These are phyloP conservation scores for Drosophila busckii DNA, from an alignment of 1,140 invertebrate genomes.

Conservation along the genomic window DNA sequence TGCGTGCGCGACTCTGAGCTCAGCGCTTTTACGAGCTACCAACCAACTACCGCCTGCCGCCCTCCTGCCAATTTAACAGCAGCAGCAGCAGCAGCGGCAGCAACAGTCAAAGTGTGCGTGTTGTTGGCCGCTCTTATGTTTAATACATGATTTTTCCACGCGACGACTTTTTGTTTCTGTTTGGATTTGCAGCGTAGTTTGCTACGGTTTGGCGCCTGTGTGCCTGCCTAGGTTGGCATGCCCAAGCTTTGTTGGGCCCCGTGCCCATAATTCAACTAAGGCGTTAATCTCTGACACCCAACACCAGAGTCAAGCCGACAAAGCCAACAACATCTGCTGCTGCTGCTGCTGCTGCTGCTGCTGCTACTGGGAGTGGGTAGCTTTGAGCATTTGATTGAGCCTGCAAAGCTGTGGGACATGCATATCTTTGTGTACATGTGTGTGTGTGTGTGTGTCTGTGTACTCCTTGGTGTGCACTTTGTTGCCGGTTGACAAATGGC, in stretches of 20 bases:
- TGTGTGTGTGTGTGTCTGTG: conserved; percentile 1
- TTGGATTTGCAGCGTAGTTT: conserved; percentile 53
- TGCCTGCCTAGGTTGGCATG: neutral
- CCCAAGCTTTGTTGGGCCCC: conserved; percentile 15
- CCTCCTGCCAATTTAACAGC: neutral
- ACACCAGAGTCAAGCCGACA: conserved; percentile 5
- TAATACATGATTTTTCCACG: conserved; percentile 67
- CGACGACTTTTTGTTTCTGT: conserved; percentile 27
- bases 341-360: no score
- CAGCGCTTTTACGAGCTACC: no score
- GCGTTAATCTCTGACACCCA: conserved; percentile 68
- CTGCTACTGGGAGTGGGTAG: no score
- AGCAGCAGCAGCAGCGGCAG: no score
- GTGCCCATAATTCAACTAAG: conserved; percentile 58
- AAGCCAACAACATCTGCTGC: conserved; percentile 33
- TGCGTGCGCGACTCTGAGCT: conserved; percentile 46
- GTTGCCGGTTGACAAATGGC: conserved; percentile 51
- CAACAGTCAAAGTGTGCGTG: no score
- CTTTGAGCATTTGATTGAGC: neutral
- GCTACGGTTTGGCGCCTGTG: neutral
- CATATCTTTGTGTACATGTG: conserved; percentile 2
- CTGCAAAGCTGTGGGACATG: neutral
- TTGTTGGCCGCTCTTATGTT: conserved; percentile 57
- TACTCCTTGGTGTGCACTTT: conserved; percentile 26
- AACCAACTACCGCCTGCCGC: neutral